Conservation (phyloP, 2,797 vertebrate genomes). For the Enteromius treurensis region DNA sequence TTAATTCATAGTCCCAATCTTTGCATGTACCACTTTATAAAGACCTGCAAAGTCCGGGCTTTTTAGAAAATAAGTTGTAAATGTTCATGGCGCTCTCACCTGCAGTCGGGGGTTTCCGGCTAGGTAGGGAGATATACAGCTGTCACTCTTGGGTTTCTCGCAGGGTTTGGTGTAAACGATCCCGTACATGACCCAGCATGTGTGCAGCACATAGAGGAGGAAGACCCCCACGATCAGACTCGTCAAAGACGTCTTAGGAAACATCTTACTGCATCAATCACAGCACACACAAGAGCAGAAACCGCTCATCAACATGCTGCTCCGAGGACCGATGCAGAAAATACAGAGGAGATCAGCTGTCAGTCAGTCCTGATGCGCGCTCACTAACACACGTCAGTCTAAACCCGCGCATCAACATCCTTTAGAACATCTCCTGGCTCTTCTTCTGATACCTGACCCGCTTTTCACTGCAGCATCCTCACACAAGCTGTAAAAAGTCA, state of each 20-base stretch:
- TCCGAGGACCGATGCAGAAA: neutral
- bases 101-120: conserved; percentile 87
- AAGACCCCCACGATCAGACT: conserved; percentile 91
- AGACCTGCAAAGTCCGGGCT: neutral
- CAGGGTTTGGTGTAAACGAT: conserved; percentile 96
- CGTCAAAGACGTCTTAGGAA: conserved; percentile 88
- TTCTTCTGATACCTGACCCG: neutral
- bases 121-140: conserved; percentile 88
- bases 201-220: conserved; percentile 93
- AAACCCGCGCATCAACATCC: neutral
- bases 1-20: neutral
- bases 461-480: neutral
- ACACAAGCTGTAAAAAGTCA: neutral
- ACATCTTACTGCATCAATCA: conserved; percentile 67
- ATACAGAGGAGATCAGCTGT: conserved; percentile 12
- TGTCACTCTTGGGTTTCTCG: conserved; percentile 69
- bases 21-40: neutral
- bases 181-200: conserved; percentile 98
- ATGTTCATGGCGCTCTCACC: conserved; percentile 71
- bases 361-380: neutral
- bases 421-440: neutral
- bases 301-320: conserved; percentile 18
- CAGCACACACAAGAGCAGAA: neutral
- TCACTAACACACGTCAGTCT: conserved; percentile 36
- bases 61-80: neutral